A percentile compares a stretch with the other conserved stretches of the same genome.
These are phyloP conservation scores for Pithys albifrons DNA, from an alignment of 2,113 vertebrate genomes.

Conservation along the genomic window DNA sequence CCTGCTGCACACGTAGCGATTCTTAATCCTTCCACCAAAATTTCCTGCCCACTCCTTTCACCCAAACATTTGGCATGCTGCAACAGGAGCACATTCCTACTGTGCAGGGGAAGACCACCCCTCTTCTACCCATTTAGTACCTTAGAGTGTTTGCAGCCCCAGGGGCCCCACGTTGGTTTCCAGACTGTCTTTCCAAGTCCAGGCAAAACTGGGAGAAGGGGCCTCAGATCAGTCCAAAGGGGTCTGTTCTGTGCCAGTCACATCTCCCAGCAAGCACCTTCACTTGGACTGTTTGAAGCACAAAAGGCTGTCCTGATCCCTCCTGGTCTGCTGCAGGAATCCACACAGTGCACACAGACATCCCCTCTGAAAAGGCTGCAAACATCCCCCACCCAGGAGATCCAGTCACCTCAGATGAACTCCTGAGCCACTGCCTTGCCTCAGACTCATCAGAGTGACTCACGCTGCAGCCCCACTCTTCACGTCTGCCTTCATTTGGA, in stretches of 20 bases:
- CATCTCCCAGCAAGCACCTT: neutral
- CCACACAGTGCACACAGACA: fast-evolving
- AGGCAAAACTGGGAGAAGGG: neutral
- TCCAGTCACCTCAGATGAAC: neutral
- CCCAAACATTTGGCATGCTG: neutral
- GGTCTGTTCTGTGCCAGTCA: neutral
- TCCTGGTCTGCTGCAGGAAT: neutral
- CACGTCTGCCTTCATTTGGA: neutral
- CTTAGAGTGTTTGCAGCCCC: neutral
- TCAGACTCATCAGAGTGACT: constrained; percentile 11
- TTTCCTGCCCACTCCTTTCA: neutral
- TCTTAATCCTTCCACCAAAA: neutral
- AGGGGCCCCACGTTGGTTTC: neutral
- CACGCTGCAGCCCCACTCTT: neutral
- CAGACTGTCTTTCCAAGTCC: neutral
- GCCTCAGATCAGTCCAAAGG: neutral
- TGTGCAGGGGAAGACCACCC: neutral
- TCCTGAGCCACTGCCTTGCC: neutral
- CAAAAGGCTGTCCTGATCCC: neutral
- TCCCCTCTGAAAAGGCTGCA: neutral
- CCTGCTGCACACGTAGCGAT: neutral
- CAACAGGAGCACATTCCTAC: neutral
- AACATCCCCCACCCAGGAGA: neutral
- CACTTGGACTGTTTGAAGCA: neutral
- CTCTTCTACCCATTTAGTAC: neutral